A percentile compares a stretch with the other conserved stretches of the same genome.
These are phyloP conservation scores for Pogonomyrmex californicus DNA, from an alignment of 1,140 invertebrate genomes.

Conservation along the genomic window DNA sequence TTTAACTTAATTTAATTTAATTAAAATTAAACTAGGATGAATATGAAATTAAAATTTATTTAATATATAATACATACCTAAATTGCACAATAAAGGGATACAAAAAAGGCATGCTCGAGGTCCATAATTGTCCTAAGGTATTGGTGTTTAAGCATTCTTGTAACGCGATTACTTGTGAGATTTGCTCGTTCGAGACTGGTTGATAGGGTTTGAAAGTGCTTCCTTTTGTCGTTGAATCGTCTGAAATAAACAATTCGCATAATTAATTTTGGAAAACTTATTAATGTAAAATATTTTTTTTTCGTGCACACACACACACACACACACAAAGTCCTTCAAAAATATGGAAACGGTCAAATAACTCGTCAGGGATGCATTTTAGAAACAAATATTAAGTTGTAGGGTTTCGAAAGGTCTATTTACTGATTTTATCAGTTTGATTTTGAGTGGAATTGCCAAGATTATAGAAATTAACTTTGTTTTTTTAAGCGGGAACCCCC, in stretches of 20 bases:
- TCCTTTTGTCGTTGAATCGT: conserved; percentile 21
- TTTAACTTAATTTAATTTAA: not conserved
- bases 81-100: conserved; percentile 90
- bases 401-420: too few species aligned
- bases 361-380: too few species aligned
- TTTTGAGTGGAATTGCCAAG: too few species aligned
- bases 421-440: too few species aligned
- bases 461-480: too few species aligned
- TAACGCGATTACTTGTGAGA: conserved; percentile 87
- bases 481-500: too few species aligned
- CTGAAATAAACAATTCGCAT: conserved; percentile 31
- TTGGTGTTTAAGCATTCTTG: conserved; percentile 89
- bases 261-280: not conserved
- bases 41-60: too few species aligned
- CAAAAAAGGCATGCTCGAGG: conserved; percentile 88
- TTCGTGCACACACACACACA: too few species aligned
- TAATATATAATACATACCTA: conserved; percentile 82
- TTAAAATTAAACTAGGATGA: not conserved
- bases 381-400: too few species aligned
- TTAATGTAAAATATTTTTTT: too few species aligned
- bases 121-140: conserved; percentile 89
- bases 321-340: too few species aligned
- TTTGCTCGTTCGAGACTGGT: conserved; percentile 84
- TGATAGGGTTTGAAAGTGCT: conserved; percentile 69
- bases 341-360: too few species aligned